Evolutionary conservation across 64 coral and sea anemone genomes (phyloP).

Genomic region (Porites lutea): DNA sequence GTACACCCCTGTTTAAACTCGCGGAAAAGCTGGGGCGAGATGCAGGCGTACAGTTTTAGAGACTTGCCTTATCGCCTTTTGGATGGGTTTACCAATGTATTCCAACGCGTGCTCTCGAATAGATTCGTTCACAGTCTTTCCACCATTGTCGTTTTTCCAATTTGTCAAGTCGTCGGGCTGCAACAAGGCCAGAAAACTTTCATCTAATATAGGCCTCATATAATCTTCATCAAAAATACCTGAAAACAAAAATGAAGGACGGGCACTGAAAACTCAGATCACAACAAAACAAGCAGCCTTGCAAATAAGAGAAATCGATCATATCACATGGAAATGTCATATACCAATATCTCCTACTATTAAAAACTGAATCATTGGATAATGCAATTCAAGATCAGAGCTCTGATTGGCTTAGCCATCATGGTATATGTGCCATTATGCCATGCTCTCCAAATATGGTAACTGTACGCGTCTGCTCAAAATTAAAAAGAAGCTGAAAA

Average conservation of each 20-base stretch:
- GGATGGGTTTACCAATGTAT: conserved; percentile 44
- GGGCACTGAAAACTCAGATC: too few relatives aligned
- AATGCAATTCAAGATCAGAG: too few relatives aligned
- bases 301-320: too few relatives aligned
- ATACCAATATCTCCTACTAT: too few relatives aligned
- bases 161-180: conserved; percentile 12
- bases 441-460: too few relatives aligned
- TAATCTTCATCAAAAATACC: conserved; percentile 47
- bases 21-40: background rate
- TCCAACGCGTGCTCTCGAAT: conserved; percentile 37
- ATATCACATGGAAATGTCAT: too few relatives aligned
- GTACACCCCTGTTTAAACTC: background rate
- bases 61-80: conserved; percentile 36
- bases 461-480: too few relatives aligned
- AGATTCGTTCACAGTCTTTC: conserved; percentile 59
- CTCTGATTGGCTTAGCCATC: too few relatives aligned
- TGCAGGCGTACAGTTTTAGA: background rate
- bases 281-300: too few relatives aligned
- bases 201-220: conserved; percentile 14
- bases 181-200: conserved; percentile 5
- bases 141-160: conserved; percentile 31
- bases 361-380: too few relatives aligned
- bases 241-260: conserved; percentile 24
- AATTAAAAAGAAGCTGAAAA: too few relatives aligned
- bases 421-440: too few relatives aligned